A percentile compares a stretch with the other conserved stretches of the same genome.
phyloP scores from a whole-genome alignment of 2,888 invertebrate genomes.

The Agonum fuliginosum region DNA sequence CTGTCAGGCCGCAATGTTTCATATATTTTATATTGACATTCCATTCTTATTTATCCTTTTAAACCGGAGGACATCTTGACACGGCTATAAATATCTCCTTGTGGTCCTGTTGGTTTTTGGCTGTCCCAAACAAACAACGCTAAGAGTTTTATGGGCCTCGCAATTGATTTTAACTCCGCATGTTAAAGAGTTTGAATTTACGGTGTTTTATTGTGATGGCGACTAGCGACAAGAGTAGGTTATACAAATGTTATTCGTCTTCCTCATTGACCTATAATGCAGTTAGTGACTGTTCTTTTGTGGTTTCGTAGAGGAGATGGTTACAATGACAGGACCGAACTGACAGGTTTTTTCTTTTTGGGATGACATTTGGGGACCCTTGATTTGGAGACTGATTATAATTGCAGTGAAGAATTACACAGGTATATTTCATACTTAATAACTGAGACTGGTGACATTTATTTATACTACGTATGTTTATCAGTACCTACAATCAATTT shows the following conservation, averaged over 20 bases:
- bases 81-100: constrained; percentile 35
- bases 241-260: constrained; percentile 45
- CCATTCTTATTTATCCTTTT: constrained; percentile 46
- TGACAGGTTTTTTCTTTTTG: constrained; percentile 10
- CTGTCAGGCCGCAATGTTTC: constrained; percentile 30
- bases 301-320: constrained; percentile 12
- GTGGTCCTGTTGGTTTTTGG: constrained; percentile 28
- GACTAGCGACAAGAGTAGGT: constrained; percentile 19
- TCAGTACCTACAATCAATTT: too few species aligned
- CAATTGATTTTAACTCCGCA: constrained; percentile 46
- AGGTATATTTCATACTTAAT: too few species aligned
- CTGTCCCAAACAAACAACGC: constrained; percentile 34
- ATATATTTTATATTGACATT: constrained; percentile 54
- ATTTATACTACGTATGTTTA: too few species aligned
- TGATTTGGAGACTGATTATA: too few species aligned
- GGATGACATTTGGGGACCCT: too few species aligned
- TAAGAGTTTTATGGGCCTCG: constrained; percentile 5
- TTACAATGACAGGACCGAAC: background rate
- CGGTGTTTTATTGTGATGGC: constrained; percentile 13
- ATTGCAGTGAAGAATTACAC: too few species aligned
- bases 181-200: constrained; percentile 36
- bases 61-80: constrained; percentile 39
- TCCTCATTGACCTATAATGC: constrained; percentile 50
- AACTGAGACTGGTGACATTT: too few species aligned
- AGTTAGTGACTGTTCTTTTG: constrained; percentile 38